Base-by-base conservation (phyloP, 2,113 vertebrate genomes). In the Proteles cristata region DNA sequence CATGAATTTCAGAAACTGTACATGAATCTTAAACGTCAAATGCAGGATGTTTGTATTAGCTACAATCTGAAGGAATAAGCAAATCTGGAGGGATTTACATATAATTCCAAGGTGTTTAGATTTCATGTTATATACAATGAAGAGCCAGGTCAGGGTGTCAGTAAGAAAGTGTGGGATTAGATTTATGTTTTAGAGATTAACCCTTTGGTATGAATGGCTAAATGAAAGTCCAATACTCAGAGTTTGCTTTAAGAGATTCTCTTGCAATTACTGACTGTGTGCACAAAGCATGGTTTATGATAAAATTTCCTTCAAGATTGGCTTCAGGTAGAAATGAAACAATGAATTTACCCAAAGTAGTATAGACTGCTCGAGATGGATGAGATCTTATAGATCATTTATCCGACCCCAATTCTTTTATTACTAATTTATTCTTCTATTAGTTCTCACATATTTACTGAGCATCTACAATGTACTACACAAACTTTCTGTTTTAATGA, bases 401-500 rank as follows among this genome's bases (percentile, higher is more conserved):
- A 84, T 81, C n/a, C 48, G 91, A 93, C 0, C 28, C 8, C 63
- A 96, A 93, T 45, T 87, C 48, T 95, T 93, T 61, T 66, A 68
- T 71, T 65, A 58, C 50, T 77, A 65, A 93, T 73, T 66, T 95
- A 68, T 81, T 97, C 82, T 94, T 50, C 15, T 28, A 55, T 55
- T 88, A 74, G 45, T 85, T 97, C 45, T 88, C 73, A 94, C 26
- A 77, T 94, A 94, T 73, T 90, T 93, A 53, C 55, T 94, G 28
- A 92, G 25, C 4, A 63, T 33, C 71, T 82, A 63, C 17, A 74
- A 43, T 35, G 3, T 63, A 48, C 48, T 88, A 88, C 45, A 85
- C 21, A 85, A 85, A 77, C 11, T n/a, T 1, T 53, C 5, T 23
- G 76, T 23, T 39, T 2, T 87, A 66, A 82, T 69, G 58, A 90